Base-by-base conservation (phyloP, 2,888 invertebrate genomes). In the Monoplex corrugatus region DNA sequence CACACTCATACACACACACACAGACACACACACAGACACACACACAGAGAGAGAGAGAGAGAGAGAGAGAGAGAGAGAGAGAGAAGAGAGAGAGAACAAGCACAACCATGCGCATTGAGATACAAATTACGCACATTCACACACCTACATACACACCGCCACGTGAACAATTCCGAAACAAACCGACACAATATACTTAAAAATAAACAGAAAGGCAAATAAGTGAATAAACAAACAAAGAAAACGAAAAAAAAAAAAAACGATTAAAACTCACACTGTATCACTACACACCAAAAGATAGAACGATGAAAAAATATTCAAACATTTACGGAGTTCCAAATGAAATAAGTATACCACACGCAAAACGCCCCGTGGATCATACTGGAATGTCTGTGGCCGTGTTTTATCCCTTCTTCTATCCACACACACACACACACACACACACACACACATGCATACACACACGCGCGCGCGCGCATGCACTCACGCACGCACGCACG, bases 1-100 rank as follows among this genome's bases (percentile, higher is more conserved):
- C 75, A 75, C 75, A 75, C 75, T 38, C 75, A 75, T 38, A 75
- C 75, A 75, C 75, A 75, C 75, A 75, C 75, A 75, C 38, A 38
- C 75, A 75, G 5, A 38, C 38, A 75, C 13, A 75, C 32, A 68
- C 2, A 68, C 28, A 68, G n/a, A 68, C 28, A 68, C 23, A 68
- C 23, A 68, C 8, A 68, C n/a, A 6, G 28, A 68, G 1, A 68
- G 8, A n/a, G n/a, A 68, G n/a, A 1, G 3, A 68, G 13, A 23
- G n/a, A 68, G 5, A 57, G 1, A 57, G 2, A 57, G 16, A 57
- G 57, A 57, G 19, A 57, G 57, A 50, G 57, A 2, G 28, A 10
- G 57, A 57, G 28, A 57, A 57, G 57, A 57, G 3, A 57, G 57
- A 50, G 10, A 57, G 57, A 57, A 2, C 2, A 10, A 57, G 57